Evolutionary conservation across 2,797 vertebrate genomes (phyloP), one percentile per base, ranked within the genome.

Genomic region (Muscicapa comitata): DNA sequence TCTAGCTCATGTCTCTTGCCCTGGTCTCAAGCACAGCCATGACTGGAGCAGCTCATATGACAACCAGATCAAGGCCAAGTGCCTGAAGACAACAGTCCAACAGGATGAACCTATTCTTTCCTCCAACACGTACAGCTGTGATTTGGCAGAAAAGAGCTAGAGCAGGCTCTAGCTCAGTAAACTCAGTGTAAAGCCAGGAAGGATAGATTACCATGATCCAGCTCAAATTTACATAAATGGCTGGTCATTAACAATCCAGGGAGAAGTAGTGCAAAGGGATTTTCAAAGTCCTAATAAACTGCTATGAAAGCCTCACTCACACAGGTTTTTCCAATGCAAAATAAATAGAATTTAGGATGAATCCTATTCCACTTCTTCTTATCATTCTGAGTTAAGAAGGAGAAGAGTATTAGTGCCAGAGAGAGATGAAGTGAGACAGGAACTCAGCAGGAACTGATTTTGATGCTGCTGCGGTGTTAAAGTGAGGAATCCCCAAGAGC

Each of bases 401-500:
- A 67, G 28, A 75, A 73, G 26, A 91, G 66, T 13, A 5, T 62
- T 66, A 59, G 16, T 35, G 77, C 55, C 4, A 2, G 43, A 62
- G 24, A 81, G 72, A 91, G 35, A 84, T 33, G 42, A 78, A 92
- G 63, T 33, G 48, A 94, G 45, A 90, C 67, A 73, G 42, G 35
- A 77, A 77, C 48, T 54, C 59, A 90, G 80, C 76, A 81, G 71
- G 55, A 86, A 66, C 37, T 26, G 59, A 55, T 92, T 90, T 94
- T 81, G 80, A 92, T 66, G 83, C 35, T 59, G 31, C 33, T 10
- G 2, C 86, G 37, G 33, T 75, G 51, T 58, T 88, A 66, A 90
- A 73, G 37, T 76, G 55, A 93, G 53, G 80, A 95, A 93, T 76
- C 48, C 71, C 50, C 33, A 76, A 71, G 83, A 92, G 73, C 53